These are phyloP conservation scores for Haemorhous mexicanus DNA, from an alignment of 2,113 vertebrate genomes.

Conservation along the genomic window DNA sequence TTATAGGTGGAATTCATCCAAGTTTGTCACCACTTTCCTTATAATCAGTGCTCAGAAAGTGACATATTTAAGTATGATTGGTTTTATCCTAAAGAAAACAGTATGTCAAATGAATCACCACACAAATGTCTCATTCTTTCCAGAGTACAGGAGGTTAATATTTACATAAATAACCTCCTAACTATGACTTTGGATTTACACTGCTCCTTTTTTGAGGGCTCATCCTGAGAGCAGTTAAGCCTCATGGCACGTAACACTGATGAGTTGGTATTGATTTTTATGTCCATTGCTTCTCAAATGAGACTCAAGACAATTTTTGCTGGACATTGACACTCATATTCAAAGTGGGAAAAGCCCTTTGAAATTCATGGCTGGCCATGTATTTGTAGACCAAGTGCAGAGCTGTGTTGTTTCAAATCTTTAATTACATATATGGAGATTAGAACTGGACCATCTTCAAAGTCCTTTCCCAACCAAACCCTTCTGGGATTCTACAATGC, in stretches of 20 bases:
- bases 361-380: neutral
- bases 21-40: no score
- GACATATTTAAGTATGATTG: no score
- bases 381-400: neutral
- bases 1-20: no score
- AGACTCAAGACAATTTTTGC: neutral
- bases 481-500: neutral
- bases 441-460: neutral
- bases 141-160: neutral
- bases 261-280: neutral
- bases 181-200: neutral
- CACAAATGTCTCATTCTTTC: no score
- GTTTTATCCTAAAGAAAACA: no score
- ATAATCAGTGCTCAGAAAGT: no score
- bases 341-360: neutral
- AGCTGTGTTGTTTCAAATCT: neutral
- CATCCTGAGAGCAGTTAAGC: neutral
- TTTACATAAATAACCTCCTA: neutral
- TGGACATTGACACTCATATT: neutral
- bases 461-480: neutral
- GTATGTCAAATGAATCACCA: no score
- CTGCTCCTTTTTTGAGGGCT: neutral
- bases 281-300: neutral
- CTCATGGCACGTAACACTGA: fast-evolving
- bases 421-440: neutral